phyloP scores from a whole-genome alignment of 1,140 invertebrate species.

The Bombus polaris region DNA sequence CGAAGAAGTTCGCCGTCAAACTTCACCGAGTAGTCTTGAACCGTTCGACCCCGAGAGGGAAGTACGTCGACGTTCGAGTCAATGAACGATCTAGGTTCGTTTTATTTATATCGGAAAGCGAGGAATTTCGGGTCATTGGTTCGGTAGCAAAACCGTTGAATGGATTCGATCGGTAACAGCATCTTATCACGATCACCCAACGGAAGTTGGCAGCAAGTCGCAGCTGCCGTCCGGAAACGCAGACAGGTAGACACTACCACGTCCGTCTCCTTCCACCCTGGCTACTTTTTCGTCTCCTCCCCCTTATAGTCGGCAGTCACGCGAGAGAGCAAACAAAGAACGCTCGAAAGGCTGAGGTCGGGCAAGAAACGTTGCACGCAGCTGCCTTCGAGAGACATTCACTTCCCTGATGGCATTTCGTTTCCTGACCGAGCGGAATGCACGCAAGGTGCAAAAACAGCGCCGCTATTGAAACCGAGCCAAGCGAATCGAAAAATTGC shows the following conservation, averaged over 20 bases:
- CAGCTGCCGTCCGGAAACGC: conserved; percentile 76
- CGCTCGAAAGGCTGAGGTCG: conserved; percentile 43
- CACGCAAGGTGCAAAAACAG: conserved; percentile 16
- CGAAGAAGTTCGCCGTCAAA: neutral
- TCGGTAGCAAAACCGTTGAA: conserved; percentile 47
- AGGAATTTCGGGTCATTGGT: conserved; percentile 59
- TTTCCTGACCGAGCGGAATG: conserved; percentile 17
- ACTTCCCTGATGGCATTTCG: conserved; percentile 35
- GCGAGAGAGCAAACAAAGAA: conserved; percentile 67
- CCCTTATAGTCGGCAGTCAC: conserved; percentile 49
- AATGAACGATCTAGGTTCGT: conserved; percentile 14
- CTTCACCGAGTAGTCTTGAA: too few relatives aligned
- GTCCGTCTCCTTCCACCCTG: conserved; percentile 38
- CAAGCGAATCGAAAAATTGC: neutral
- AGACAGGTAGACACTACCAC: conserved; percentile 58
- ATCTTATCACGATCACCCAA: conserved; percentile 73
- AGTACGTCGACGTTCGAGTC: conserved; percentile 43
- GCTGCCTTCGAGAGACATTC: conserved; percentile 62
- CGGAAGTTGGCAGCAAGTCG: conserved; percentile 73
- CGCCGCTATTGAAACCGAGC: neutral
- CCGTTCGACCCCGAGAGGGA: conserved; percentile 22
- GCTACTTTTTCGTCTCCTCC: conserved; percentile 31
- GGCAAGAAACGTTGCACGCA: conserved; percentile 54
- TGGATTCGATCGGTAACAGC: conserved; percentile 64
- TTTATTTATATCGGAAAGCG: conserved; percentile 57